These are phyloP conservation scores for Littorina saxatilis DNA, from an alignment of 1,140 invertebrate species.

Conservation along the genomic window DNA sequence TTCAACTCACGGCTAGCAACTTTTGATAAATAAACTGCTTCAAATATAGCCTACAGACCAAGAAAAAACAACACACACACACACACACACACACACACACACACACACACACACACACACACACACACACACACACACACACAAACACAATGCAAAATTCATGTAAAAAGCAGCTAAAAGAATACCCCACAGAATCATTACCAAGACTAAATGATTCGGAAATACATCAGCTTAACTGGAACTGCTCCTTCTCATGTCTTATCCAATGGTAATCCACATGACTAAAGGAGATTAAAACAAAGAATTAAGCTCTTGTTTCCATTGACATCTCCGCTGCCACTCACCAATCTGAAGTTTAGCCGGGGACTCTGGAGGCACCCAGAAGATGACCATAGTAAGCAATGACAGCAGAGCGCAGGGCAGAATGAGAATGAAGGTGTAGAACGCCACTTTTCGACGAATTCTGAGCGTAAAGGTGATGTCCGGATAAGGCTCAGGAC, in stretches of 20 bases:
- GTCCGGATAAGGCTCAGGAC: conserved; percentile 73
- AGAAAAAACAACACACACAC: too few relatives aligned
- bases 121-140: not conserved
- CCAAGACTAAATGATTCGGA: not conserved
- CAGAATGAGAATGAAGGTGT: conserved; percentile 74
- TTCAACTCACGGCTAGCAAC: too few relatives aligned
- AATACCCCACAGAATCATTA: not conserved
- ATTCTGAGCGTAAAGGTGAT: conserved; percentile 71
- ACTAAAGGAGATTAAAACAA: not conserved
- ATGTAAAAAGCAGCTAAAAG: too few relatives aligned
- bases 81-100: too few relatives aligned
- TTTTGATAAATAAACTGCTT: too few relatives aligned
- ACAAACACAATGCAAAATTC: not conserved
- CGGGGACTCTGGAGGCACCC: conserved; percentile 75
- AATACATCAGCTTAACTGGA: not conserved
- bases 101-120: too few relatives aligned
- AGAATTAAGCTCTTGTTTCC: not conserved
- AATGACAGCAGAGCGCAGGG: conserved; percentile 73
- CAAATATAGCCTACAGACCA: too few relatives aligned
- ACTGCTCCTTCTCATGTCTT: not conserved
- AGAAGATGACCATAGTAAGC: conserved; percentile 75
- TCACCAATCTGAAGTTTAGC: conserved; percentile 75
- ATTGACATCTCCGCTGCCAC: not conserved
- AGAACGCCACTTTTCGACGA: conserved; percentile 73
- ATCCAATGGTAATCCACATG: not conserved